Evolutionary conservation across 2,797 vertebrate genomes (phyloP).

Genomic region (Danionella dracula): DNA sequence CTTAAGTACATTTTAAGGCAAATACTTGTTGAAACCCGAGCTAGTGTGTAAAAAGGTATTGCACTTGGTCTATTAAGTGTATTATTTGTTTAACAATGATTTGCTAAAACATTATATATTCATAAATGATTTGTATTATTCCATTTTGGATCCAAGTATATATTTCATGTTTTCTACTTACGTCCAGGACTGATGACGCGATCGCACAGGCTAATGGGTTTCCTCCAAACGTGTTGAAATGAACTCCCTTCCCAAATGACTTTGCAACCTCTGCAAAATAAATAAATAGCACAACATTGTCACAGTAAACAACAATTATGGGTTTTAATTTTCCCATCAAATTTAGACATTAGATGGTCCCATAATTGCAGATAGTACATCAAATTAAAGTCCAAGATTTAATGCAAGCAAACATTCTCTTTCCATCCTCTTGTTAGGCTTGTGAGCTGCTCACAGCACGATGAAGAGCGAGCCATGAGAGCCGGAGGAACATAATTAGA

Average conservation of each 20-base stretch:
- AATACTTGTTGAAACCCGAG: no score
- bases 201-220: conserved; percentile 78
- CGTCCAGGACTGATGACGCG: conserved; percentile 85
- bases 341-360: background rate
- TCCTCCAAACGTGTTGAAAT: conserved; percentile 92
- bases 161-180: conserved; percentile 50
- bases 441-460: background rate
- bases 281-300: background rate
- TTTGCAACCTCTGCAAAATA: conserved; percentile 77
- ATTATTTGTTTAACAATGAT: no score
- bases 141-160: no score
- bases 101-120: no score
- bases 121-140: no score
- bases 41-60: no score
- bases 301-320: background rate
- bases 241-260: conserved; percentile 66
- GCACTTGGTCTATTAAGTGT: no score
- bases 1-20: no score
- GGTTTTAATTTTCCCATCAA: background rate
- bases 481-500: background rate
- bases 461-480: background rate
- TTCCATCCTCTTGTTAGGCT: background rate
- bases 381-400: background rate
- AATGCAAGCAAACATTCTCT: background rate
- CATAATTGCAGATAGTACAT: background rate